These are phyloP conservation scores for Hymenopus coronatus DNA, from an alignment of 2,888 invertebrate species.

Conservation along the genomic window DNA sequence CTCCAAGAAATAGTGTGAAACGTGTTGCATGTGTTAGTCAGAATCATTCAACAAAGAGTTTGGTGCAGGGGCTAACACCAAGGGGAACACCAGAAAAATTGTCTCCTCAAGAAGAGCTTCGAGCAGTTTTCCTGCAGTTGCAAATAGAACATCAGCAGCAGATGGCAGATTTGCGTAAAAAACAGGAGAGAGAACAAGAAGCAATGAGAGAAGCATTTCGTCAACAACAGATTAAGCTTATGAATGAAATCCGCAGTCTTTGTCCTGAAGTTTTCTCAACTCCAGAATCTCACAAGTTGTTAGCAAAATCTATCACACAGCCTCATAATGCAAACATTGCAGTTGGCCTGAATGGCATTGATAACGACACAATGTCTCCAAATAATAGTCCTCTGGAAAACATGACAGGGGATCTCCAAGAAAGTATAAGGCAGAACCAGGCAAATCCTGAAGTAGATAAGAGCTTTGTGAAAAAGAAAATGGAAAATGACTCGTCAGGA, in stretches of 20 bases:
- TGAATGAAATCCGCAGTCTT: neutral
- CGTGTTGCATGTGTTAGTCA: neutral
- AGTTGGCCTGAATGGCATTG: neutral
- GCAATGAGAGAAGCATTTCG: neutral
- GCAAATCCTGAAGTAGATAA: neutral
- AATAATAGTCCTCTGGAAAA: neutral
- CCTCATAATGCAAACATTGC: neutral
- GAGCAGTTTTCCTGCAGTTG: neutral
- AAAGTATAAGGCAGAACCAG: neutral
- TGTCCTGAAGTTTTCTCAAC: neutral
- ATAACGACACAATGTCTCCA: neutral
- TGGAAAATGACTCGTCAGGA: neutral
- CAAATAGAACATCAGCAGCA: neutral
- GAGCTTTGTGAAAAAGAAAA: neutral
- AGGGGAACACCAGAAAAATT: neutral
- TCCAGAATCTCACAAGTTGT: neutral
- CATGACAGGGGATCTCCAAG: neutral
- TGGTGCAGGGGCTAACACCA: neutral
- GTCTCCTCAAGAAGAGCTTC: neutral
- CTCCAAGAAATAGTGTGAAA: neutral
- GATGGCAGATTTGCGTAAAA: neutral
- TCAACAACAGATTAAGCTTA: neutral
- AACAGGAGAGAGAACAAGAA: neutral
- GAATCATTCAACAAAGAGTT: neutral
- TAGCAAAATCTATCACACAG: neutral